Percentiles rank a stretch among this genome's conserved stretches.
Evolutionary conservation across 2,888 invertebrate genomes (phyloP).

Genomic region (Microctonus brassicae): DNA sequence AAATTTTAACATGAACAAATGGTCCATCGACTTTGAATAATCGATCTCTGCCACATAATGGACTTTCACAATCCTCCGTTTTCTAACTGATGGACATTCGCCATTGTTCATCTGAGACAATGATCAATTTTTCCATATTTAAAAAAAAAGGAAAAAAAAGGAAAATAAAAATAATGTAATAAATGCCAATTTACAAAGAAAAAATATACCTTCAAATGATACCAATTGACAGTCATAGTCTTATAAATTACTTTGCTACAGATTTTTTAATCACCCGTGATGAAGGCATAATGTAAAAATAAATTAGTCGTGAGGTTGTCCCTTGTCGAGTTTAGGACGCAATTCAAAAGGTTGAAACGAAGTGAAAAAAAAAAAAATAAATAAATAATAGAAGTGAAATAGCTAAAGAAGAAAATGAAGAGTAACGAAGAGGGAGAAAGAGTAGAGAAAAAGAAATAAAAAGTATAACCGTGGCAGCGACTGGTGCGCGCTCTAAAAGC

Average conservation of each 20-base stretch:
- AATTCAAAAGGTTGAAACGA: slow-evolving; percentile 7
- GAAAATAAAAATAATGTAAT: too few species aligned
- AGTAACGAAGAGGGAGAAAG: slow-evolving; percentile 24
- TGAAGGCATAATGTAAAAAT: too few species aligned
- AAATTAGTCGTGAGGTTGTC: too few species aligned
- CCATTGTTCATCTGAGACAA: slow-evolving; percentile 12
- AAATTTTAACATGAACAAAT: slow-evolving; percentile 22
- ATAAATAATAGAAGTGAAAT: too few species aligned
- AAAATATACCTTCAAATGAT: slow-evolving; percentile 21
- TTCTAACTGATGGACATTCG: slow-evolving; percentile 1
- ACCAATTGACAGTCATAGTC: not conserved
- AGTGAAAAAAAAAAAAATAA: slow-evolving; percentile 31
- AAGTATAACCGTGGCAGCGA: slow-evolving; percentile 51
- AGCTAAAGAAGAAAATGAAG: not conserved
- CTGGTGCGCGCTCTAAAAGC: slow-evolving; percentile 61
- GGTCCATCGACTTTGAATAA: slow-evolving; percentile 47
- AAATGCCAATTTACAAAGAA: slow-evolving; percentile 29
- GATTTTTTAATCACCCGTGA: too few species aligned
- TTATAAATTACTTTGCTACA: too few species aligned
- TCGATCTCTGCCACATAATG: slow-evolving; percentile 35
- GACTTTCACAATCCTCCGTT: slow-evolving; percentile 1
- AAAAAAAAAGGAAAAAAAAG: too few species aligned
- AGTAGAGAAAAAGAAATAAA: slow-evolving; percentile 49
- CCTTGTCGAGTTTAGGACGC: not conserved
- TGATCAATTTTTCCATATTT: not conserved